Base-by-base conservation (phyloP, 2,797 vertebrate genomes). In the Pangasius krempfi region DNA sequence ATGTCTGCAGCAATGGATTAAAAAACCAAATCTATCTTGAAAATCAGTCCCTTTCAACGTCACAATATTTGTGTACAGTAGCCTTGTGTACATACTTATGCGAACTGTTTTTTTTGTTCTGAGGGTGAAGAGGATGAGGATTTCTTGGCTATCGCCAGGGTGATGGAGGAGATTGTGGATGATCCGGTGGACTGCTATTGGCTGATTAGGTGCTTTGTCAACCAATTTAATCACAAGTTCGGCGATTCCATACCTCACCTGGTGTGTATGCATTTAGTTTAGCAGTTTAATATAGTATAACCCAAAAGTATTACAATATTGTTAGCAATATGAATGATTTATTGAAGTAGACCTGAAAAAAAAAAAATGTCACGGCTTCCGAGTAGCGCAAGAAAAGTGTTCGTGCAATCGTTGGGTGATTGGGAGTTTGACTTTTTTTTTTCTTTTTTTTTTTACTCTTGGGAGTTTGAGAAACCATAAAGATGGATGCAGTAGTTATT, bases 91-190 rank as follows among this genome's bases (percentile, higher is more conserved):
- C 20, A 30, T 25, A 8, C 86, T 14, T n/a, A 33, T 60, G 27
- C 7, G 8, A n/a, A 27, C 76, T 56, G 10, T 30, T 73, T 58
- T 78, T 76, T n/a, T 58, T 81, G 16, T 88, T 9, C 14, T 30
- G 44, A 99, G 98, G 96, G 97, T 75, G 94, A 97, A 0, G 96
- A 98, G 85, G 97, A 98, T 90, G 96, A 98, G 92, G 96, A 97
- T 88, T 99, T 99, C 91, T 96, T 99, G 88, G 96, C 97, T 87
- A 96, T 99, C 91, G 96, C 96, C 37, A 96, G 95, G 93, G 97
- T 98, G 73, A 98, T 99, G 98, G 97, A 98, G 90, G 98, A 99
- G 92, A 98, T 99, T 87, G 97, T 97, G 10, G 98, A 98, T 37
- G 97, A 98, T 87, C 95, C 95, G 0, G 92, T 98, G 0, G 98